Percentiles rank a stretch among this genome's conserved stretches.
Conservation (phyloP, 2,888 invertebrate species). For the Erebia ligea region DNA sequence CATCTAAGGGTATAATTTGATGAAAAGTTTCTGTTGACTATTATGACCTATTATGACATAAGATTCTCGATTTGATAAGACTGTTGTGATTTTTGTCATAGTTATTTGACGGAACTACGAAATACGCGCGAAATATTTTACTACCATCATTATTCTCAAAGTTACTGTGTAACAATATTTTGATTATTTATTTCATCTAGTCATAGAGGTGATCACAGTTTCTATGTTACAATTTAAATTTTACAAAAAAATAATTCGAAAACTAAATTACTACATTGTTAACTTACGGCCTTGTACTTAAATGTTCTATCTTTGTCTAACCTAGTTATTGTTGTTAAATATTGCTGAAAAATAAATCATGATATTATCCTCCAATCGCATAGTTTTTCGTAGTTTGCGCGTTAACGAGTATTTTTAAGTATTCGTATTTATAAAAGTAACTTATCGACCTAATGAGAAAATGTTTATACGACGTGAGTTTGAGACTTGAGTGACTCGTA, state of each 20-base stretch:
- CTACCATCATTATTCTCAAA: background rate
- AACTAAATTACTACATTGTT: too few species aligned
- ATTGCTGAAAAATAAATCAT: background rate
- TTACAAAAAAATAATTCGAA: too few species aligned
- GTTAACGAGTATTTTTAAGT: conserved; percentile 52
- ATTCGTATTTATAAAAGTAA: conserved; percentile 50
- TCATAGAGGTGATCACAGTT: background rate
- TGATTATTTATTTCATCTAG: background rate
- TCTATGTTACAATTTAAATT: background rate
- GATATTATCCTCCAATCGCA: conserved; percentile 26
- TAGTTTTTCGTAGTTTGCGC: conserved; percentile 53
- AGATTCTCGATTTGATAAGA: conserved; percentile 60
- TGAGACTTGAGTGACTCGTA: conserved; percentile 51
- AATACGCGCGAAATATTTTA: conserved; percentile 28
- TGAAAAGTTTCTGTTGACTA: conserved; percentile 33
- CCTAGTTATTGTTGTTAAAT: background rate
- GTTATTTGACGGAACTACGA: conserved; percentile 34
- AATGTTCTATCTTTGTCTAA: background rate
- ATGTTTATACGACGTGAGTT: conserved; percentile 49
- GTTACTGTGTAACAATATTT: background rate
- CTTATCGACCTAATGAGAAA: conserved; percentile 56
- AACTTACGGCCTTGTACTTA: too few species aligned
- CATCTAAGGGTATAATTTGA: conserved; percentile 25
- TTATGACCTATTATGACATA: conserved; percentile 34
- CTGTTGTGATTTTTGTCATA: conserved; percentile 56